Base-by-base conservation (phyloP, 2,888 invertebrate species). In the Drosophila mulleri region DNA sequence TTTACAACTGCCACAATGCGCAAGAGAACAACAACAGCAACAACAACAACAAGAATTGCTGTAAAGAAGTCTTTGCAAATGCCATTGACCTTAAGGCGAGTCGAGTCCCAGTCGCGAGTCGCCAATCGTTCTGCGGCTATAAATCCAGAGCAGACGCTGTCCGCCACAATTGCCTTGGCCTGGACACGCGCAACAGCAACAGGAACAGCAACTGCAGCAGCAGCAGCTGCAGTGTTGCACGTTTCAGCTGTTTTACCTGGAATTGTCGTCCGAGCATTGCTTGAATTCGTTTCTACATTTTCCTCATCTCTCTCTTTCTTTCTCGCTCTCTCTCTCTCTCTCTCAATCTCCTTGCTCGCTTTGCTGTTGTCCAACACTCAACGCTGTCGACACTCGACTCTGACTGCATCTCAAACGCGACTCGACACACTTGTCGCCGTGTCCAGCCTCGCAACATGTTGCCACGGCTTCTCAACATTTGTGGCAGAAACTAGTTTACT, bases 81-180 rank as follows among this genome's bases (percentile, higher is more conserved):
- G 78, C 81, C 81, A 78, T 77, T 78, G 78, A 78, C 78, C 78
- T 52, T 72, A 56, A 64, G 67, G 64, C 58, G 26, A 37, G 60
- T 50, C 68, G 29, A 50, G 56, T 50, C 48, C 26, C 42, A 58
- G 56, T 32, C 56, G 26, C 56, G 47, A 72, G 66, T 59, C 52
- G 66, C 66, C 71, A 77, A 65, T 75, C 58, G 80, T 74, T 64
- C 61, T 54, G 76, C 64, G 67, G 80, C 80, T 74, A 84, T 89
- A 89, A 84, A 84, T 84, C 89, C 89, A 88, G 84, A 89, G 88
- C 89, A 82, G 72, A 87, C 72, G 12, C 41, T 87, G 76, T 65
- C 78, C 78, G 69, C 67, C 80, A 80, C 65, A 50, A 45, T 88
- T 83, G 88, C 88, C 86, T 80, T 83, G 88, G 88, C 81, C 88